Percentiles rank a stretch among this genome's conserved stretches.
Evolutionary conservation across 2,113 vertebrate species (phyloP).

Genomic region (Oncorhynchus masou): DNA sequence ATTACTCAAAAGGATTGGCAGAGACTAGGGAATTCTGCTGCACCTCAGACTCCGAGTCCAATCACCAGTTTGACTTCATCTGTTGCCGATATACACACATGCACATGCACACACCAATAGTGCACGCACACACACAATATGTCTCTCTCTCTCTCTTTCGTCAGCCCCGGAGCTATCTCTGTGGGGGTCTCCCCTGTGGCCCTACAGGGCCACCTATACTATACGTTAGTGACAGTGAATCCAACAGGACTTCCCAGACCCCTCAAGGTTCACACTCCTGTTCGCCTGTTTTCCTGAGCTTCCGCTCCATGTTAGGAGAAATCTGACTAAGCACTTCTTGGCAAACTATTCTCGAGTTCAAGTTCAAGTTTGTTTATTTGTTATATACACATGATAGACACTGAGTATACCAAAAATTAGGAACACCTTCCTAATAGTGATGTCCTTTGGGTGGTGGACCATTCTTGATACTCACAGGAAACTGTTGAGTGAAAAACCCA

Average conservation of each 20-base stretch:
- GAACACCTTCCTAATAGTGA: too few relatives aligned
- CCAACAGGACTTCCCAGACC: background rate
- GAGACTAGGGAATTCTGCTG: conserved; percentile 39
- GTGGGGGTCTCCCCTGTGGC: background rate
- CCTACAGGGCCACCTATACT: background rate
- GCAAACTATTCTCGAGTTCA: too few relatives aligned
- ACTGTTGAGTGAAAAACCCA: too few relatives aligned
- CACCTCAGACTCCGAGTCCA: background rate
- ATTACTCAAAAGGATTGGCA: conserved; percentile 45
- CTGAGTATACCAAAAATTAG: too few relatives aligned
- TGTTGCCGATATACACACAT: background rate
- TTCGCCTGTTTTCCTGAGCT: background rate
- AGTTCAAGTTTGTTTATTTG: too few relatives aligned
- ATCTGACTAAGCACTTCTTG: background rate
- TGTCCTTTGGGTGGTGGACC: too few relatives aligned
- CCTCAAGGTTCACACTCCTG: background rate
- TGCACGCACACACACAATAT: background rate
- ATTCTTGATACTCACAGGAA: too few relatives aligned
- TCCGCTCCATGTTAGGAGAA: background rate
- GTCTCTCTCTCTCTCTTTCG: background rate
- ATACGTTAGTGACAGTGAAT: background rate
- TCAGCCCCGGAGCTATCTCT: background rate
- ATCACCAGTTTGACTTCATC: background rate
- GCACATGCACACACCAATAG: conserved; percentile 6
- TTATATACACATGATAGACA: too few relatives aligned